Base-by-base conservation (phyloP, 2,797 vertebrate species). In the Cygnus olor region DNA sequence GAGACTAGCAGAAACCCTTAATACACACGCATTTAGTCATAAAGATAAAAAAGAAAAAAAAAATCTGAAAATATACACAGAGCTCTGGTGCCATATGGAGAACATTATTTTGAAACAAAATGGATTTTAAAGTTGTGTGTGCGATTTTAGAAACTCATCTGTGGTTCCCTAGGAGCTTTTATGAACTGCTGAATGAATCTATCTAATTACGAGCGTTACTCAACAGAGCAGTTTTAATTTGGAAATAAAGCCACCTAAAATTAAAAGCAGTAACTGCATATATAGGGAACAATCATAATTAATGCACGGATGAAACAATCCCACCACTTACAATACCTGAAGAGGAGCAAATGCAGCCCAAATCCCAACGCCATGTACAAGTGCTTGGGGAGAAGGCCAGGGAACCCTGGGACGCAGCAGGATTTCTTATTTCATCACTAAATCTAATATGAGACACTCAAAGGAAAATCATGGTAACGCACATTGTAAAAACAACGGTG, bases 351-450 rank as follows among this genome's bases (percentile, higher is more conserved):
- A 69, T 30, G 22, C 17, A 44, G 69, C 36, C 40, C 40, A 19
- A 36, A 42, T 8, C 60, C 49, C 40, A 45, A 58, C 12, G 49
- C 25, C 32, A 18, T 0, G 3, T 2, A 2, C 4, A 2, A n/a
- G 34, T 3, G 27, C 36, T 15, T 11, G 5, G 15, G 19, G 24
- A 8, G 47, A 13, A 27, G 18, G 54, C 1, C 5, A 64, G 38
- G 42, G 44, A n/a, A 25, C 70, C 40, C 40, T 1, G 8, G 56
- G 24, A 21, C 4, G 4, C 36, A 5, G 56, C 25, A 16, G 61
- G 11, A 32, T 9, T 8, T n/a, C 56, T 30, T 7, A 19, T 8
- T 53, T 34, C 69, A 24, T 30, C 30, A 8, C 4, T 28, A 63
- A 25, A 56, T 3, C 6, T 6, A 18, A 57, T 6, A 10, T 0